phyloP scores from a whole-genome alignment of 2,113 vertebrate species.

The Connochaetes taurinus region DNA sequence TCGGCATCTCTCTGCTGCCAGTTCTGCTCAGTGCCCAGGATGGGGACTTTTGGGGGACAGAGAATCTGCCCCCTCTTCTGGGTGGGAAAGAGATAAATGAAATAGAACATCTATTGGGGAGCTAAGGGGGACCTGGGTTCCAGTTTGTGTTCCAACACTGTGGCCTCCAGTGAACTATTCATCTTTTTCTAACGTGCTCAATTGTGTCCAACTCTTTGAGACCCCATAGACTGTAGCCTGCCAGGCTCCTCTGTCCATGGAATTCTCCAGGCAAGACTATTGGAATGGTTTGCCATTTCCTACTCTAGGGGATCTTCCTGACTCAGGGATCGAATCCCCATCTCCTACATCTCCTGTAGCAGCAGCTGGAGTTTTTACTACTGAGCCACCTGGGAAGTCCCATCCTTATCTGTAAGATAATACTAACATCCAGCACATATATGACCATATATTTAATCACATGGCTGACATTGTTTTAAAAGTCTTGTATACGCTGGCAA shows the following conservation, averaged over 20 bases:
- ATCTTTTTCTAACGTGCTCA: not conserved
- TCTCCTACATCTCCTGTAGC: not conserved
- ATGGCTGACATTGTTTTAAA: not conserved
- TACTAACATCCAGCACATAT: not conserved
- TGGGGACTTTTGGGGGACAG: not conserved
- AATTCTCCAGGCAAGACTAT: not conserved
- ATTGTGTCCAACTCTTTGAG: not conserved
- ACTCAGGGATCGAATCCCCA: not conserved
- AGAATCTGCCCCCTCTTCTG: not conserved
- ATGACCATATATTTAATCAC: not conserved
- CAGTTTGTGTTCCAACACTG: not conserved
- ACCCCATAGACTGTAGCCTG: not conserved
- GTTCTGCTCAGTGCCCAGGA: slow-evolving; percentile 71
- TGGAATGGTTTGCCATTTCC: not conserved
- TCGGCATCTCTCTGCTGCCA: slow-evolving; percentile 85
- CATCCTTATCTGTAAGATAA: not conserved
- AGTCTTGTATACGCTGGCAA: not conserved
- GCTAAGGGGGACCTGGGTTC: not conserved
- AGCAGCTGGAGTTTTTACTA: not conserved
- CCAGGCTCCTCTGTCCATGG: not conserved
- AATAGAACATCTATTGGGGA: not conserved
- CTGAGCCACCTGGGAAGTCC: not conserved
- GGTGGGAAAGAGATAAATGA: not conserved
- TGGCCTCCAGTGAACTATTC: not conserved
- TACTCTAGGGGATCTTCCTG: not conserved